phyloP scores from a whole-genome alignment of 1,140 invertebrate species.

The Trichogramma pretiosum region DNA sequence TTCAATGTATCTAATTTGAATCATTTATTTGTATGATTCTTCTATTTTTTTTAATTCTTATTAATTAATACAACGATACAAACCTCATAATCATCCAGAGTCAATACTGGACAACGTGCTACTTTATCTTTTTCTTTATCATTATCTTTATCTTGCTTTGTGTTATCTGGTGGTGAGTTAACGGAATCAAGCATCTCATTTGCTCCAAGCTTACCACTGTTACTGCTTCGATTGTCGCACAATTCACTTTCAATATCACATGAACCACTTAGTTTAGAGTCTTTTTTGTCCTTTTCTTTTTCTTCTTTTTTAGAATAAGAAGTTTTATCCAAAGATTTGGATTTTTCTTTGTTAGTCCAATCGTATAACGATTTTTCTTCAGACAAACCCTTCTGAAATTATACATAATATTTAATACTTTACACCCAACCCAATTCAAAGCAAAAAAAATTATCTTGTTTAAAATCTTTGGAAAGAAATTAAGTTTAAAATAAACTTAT shows the following conservation, averaged over 20 bases:
- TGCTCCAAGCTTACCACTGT: constrained; percentile 37
- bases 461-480: too few relatives aligned
- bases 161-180: constrained; percentile 37
- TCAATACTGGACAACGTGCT: constrained; percentile 41
- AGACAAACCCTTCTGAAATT: constrained; percentile 36
- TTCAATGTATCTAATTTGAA: too few relatives aligned
- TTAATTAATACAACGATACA: constrained; percentile 11
- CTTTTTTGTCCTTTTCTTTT: constrained; percentile 38
- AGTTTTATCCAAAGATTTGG: constrained; percentile 39
- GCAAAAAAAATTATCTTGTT: too few relatives aligned
- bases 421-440: too few relatives aligned
- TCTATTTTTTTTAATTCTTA: too few relatives aligned
- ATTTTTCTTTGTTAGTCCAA: constrained; percentile 40
- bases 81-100: constrained; percentile 40
- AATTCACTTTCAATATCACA: constrained; percentile 26
- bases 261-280: constrained; percentile 21
- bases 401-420: too few relatives aligned
- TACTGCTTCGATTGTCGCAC: constrained; percentile 27
- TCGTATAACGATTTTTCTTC: constrained; percentile 34
- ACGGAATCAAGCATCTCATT: constrained; percentile 44
- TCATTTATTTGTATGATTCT: too few relatives aligned
- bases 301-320: constrained; percentile 35
- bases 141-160: constrained; percentile 41
- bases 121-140: too few relatives aligned
- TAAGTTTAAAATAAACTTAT: too few relatives aligned